Base-by-base conservation (phyloP, 2,888 invertebrate genomes). In the Byasa hedistus region DNA sequence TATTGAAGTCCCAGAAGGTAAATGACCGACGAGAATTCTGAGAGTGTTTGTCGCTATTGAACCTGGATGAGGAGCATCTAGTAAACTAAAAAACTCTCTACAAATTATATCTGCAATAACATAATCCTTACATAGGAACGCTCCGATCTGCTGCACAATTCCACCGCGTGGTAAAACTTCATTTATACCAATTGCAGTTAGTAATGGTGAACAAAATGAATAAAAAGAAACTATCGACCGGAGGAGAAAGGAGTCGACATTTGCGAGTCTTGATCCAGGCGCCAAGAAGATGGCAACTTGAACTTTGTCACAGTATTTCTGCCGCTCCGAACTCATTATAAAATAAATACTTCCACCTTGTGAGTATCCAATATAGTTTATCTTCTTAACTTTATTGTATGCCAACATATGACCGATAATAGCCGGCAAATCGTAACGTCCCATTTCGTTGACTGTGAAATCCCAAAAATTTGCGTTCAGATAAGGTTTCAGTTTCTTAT, bases 391-490 rank as follows among this genome's bases (percentile, higher is more conserved):
- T 0, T 88, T 87, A 0, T 95, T 95, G 7, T 64, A 69, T 0
- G 79, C 69, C 5, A 94, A 77, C 12, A 94, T 86, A 76, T 94
- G 93, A 76, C 97, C 95, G 54, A 98, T 93, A 80, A 94, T 94
- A 0, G 95, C 93, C 4, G 97, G 96, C 17, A 97, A 75, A 82
- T 98, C 97, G 74, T 87, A 93, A 48, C 86, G 76, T 0, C 94
- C 95, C 77, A 96, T 96, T 77, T 96, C 94, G 78, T 97, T 94
- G 93, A 94, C 96, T 69, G 94, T 95, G 73, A 93, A 94, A 51
- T 92, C 76, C 94, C 94, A 94, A 74, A 92, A 94, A 44, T 72
- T 32, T 15, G 56, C 56, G 21, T 89, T 80, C 0, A 75, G 72
- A 74, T 95, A 94, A n/a, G 79, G 81, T 22, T 69, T 24, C 8